Percentiles rank a stretch among this genome's conserved stretches.
Conservation (phyloP, 2,113 vertebrate genomes). For the Semicossyphus pulcher region DNA sequence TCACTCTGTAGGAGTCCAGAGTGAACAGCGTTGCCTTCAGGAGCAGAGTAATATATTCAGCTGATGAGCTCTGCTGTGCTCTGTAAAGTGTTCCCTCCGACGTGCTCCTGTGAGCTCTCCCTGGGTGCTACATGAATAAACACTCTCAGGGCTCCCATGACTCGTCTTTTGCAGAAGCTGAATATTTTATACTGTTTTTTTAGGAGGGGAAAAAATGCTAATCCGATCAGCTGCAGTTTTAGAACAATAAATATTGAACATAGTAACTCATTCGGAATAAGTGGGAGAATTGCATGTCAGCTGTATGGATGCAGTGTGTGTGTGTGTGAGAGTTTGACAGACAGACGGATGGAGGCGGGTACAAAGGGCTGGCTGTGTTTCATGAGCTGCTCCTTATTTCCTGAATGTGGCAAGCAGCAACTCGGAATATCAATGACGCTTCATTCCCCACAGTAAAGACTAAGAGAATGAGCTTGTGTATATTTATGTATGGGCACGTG, state of each 20-base stretch:
- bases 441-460: conserved; percentile 47
- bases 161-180: conserved; percentile 55
- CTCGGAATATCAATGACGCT: conserved; percentile 81
- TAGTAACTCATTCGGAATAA: conserved; percentile 23
- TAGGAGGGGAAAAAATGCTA: conserved; percentile 41
- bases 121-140: conserved; percentile 72
- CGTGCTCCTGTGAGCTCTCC: conserved; percentile 59
- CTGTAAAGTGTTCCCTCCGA: conserved; percentile 65
- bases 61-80: conserved; percentile 74
- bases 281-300: conserved; percentile 18
- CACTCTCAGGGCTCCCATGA: conserved; percentile 66
- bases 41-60: conserved; percentile 75
- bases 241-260: conserved; percentile 68
- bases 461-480: conserved; percentile 20
- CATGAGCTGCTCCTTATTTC: conserved; percentile 78
- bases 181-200: conserved; percentile 65
- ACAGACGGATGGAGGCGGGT: conserved; percentile 36
- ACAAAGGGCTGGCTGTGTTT: conserved; percentile 80
- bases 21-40: conserved; percentile 74
- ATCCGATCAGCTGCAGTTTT: conserved; percentile 54
- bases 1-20: conserved; percentile 68
- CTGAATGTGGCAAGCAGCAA: conserved; percentile 77
- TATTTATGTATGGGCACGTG: conserved; percentile 19
- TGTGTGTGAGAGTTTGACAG: conserved; percentile 18
- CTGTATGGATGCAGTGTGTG: conserved; percentile 26